A percentile compares a stretch with the other conserved stretches of the same genome.
These are phyloP conservation scores for Megaceryle alcyon DNA, from an alignment of 2,797 vertebrate species.

Conservation along the genomic window DNA sequence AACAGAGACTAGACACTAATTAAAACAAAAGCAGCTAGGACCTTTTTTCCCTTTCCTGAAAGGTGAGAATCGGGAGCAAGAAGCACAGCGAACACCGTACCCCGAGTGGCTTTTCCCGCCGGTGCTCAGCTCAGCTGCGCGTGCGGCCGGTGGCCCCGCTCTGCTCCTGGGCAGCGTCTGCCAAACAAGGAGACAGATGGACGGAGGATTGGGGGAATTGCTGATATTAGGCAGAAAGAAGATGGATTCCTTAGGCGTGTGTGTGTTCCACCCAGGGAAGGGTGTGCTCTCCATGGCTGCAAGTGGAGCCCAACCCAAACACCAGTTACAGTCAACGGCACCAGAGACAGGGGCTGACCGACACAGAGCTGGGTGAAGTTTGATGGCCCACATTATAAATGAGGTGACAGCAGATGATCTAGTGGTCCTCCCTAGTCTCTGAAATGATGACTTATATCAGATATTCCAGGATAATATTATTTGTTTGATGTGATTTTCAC, in stretches of 20 bases:
- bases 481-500: slow-evolving; percentile 55
- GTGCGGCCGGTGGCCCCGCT: accelerated
- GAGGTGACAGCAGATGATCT: background rate
- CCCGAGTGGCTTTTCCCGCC: background rate
- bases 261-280: background rate
- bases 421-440: background rate
- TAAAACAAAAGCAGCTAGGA: background rate
- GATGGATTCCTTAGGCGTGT: accelerated
- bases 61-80: background rate
- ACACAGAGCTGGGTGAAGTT: background rate
- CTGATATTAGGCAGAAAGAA: background rate
- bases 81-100: accelerated
- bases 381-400: background rate
- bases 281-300: background rate
- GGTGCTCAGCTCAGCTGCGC: background rate
- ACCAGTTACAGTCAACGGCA: accelerated
- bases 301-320: background rate
- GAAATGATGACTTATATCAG: background rate
- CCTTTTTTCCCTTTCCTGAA: background rate
- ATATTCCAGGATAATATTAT: background rate
- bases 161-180: background rate
- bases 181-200: background rate
- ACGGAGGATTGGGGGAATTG: background rate
- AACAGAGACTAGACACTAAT: slow-evolving; percentile 56
- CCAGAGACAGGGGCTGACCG: accelerated